A percentile compares a stretch with the other conserved stretches of the same genome.
Evolutionary conservation across 2,113 vertebrate species (phyloP).

Genomic region (Pygathrix nemaeus): DNA sequence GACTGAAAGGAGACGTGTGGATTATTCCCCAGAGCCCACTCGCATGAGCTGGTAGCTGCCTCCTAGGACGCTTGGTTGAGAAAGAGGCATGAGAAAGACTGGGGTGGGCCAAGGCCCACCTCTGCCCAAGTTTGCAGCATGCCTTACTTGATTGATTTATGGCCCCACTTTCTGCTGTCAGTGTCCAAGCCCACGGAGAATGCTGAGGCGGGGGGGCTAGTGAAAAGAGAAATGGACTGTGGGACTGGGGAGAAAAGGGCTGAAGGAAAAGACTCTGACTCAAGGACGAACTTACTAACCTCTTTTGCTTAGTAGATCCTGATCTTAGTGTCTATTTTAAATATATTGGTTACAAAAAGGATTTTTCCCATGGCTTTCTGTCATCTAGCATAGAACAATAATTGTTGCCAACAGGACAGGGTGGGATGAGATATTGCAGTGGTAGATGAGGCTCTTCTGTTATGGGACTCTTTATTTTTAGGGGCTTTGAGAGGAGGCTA

Average conservation of each 20-base stretch:
- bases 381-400: no score
- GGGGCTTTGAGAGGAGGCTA: background rate
- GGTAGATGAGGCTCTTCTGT: background rate
- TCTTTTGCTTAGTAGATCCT: background rate
- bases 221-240: no score
- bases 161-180: background rate
- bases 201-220: rapidly evolving
- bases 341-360: background rate
- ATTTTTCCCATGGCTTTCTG: background rate
- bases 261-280: background rate
- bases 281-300: background rate
- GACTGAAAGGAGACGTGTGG: background rate
- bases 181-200: background rate
- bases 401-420: background rate
- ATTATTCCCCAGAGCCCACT: background rate
- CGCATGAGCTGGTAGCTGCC: background rate
- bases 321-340: background rate
- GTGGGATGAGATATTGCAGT: rapidly evolving
- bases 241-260: background rate
- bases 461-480: background rate
- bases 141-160: background rate
- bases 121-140: rapidly evolving
- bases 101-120: no score
- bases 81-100: background rate
- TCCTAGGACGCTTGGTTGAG: background rate